Base-by-base conservation (phyloP, 2,888 invertebrate species). In the Diplazon laetatorius region DNA sequence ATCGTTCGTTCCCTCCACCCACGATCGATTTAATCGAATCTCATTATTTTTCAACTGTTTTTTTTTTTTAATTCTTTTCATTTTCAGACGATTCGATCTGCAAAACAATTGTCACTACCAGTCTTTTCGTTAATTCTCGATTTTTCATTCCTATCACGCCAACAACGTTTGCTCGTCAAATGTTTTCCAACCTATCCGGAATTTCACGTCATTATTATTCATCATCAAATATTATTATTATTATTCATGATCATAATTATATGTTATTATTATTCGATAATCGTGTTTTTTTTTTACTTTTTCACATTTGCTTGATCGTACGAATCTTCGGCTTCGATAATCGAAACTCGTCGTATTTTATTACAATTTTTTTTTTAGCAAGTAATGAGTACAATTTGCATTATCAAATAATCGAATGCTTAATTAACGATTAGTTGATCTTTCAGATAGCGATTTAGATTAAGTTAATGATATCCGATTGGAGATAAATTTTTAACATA, bases 51-150 rank as follows among this genome's bases (percentile, higher is more conserved):
- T 30, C 30, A 30, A 5, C 30, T n/a, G 30, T 30, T 39, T 37
- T 59, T 35, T 42, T 59, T 39, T 52, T 52, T 55, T 57, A n/a
- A n/a, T 57, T 48, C 37, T 37, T 14, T 14, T 48, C 30, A 12
- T 50, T 63, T 65, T 69, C 72, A 69, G 59, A 63, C 69, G 62
- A 71, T 75, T 42, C 62, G 35, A 68, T 72, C 71, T 75, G 50
- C 25, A 18, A n/a, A n/a, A 71, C 59, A 76, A 69, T 79, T 79
- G 79, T 68, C 71, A 69, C 71, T 72, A 76, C 71, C 72, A 79
- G 79, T 79, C 79, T 79, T 79, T 76, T 79, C 69, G 63, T 76
- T 59, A 63, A 59, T 72, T 72, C 63, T 59, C 55, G 50, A 71
- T 68, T 69, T 35, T 59, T 63, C 63, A 20, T 30, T 50, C 42